Percentiles rank a stretch among this genome's conserved stretches.
Conservation (phyloP, 2,113 vertebrate genomes). For the Cynopterus brachyotis region DNA sequence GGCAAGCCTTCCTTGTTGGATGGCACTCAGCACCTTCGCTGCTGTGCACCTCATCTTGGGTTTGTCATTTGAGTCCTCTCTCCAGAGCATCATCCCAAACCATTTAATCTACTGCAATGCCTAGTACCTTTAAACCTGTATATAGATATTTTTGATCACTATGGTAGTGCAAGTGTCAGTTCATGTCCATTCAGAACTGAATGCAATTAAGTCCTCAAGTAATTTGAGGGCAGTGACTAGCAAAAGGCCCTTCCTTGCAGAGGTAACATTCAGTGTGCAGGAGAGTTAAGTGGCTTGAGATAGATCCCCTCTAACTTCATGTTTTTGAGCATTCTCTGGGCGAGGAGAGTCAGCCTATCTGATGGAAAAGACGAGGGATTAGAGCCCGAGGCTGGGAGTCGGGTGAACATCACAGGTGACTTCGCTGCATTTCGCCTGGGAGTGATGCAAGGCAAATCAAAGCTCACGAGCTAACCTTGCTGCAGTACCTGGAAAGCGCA, state of each 20-base stretch:
- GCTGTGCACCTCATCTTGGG: constrained; percentile 19
- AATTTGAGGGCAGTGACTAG: constrained; percentile 38
- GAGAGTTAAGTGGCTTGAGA: accelerated
- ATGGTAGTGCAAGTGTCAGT: constrained; percentile 60
- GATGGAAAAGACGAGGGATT: background rate
- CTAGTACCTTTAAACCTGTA: constrained; percentile 72
- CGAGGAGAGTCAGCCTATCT: background rate
- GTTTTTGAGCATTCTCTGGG: background rate
- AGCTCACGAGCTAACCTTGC: constrained; percentile 18
- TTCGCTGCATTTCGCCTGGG: background rate
- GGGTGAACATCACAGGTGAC: background rate
- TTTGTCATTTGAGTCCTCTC: constrained; percentile 64
- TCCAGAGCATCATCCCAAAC: constrained; percentile 53
- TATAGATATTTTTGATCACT: constrained; percentile 57
- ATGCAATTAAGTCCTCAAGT: constrained; percentile 71
- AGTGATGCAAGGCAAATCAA: background rate
- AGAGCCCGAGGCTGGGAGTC: background rate
- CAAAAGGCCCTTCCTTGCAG: background rate
- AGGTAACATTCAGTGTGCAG: background rate
- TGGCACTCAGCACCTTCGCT: constrained; percentile 33
- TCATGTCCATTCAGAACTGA: constrained; percentile 73
- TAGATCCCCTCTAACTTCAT: background rate
- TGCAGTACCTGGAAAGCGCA: constrained; percentile 64
- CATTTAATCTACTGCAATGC: constrained; percentile 64
- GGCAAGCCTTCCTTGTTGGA: constrained; percentile 66